phyloP scores from a whole-genome alignment of 2,888 invertebrate genomes.

The Coleophora deauratella region DNA sequence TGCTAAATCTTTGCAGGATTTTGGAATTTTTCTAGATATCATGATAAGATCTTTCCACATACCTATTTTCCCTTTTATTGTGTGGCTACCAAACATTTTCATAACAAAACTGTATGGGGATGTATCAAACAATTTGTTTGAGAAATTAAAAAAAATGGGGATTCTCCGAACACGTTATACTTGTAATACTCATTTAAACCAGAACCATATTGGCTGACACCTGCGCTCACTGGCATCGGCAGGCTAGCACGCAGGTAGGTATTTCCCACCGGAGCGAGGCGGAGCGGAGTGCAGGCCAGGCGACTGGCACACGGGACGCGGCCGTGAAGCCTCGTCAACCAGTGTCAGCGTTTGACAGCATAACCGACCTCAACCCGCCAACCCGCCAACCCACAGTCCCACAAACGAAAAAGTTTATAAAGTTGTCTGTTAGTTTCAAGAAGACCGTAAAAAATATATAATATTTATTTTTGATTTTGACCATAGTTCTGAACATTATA shows the following conservation, averaged over 20 bases:
- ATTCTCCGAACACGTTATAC: no score
- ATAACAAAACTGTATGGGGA: no score
- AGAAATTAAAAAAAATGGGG: no score
- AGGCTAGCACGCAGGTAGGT: no score
- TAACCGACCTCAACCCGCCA: constrained; percentile 66
- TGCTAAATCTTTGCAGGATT: no score
- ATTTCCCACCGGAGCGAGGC: constrained; percentile 13
- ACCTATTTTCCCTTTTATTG: no score
- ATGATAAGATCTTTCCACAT: no score
- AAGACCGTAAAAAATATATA: not conserved
- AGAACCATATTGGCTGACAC: constrained; percentile 56
- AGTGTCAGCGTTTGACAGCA: constrained; percentile 68
- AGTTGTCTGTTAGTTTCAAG: not conserved
- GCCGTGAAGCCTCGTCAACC: constrained; percentile 64
- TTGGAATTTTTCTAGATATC: no score
- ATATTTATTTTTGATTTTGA: not conserved
- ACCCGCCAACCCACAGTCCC: constrained; percentile 16
- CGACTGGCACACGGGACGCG: constrained; percentile 14
- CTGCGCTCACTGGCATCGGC: constrained; percentile 24
- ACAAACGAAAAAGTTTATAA: constrained; percentile 34
- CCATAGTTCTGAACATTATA: not conserved
- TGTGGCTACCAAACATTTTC: no score
- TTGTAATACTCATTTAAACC: no score
- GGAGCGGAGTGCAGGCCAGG: constrained; percentile 32
- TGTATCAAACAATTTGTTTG: no score